These are phyloP conservation scores for Euproctis similis DNA, from an alignment of 2,888 invertebrate genomes.

Conservation along the genomic window DNA sequence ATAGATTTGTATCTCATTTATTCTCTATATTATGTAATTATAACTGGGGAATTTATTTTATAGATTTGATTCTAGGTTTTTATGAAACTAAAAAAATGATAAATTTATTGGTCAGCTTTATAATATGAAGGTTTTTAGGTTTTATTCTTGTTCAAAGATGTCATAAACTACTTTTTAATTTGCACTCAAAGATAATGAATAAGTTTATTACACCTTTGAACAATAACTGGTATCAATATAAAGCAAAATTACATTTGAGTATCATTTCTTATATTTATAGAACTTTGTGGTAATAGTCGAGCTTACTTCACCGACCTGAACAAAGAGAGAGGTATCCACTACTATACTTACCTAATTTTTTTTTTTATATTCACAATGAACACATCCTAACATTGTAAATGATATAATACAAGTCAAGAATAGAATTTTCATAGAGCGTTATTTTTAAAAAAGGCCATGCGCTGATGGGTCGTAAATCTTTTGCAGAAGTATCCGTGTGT, in stretches of 20 bases:
- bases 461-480: slow-evolving; percentile 85
- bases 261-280: slow-evolving; percentile 78
- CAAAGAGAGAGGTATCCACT: slow-evolving; percentile 74
- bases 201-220: slow-evolving; percentile 45
- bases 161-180: slow-evolving; percentile 12
- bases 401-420: slow-evolving; percentile 13
- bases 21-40: no score
- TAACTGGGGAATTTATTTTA: no score
- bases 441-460: slow-evolving; percentile 56
- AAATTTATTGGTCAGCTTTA: no score
- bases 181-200: background rate
- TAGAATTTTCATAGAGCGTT: slow-evolving; percentile 36
- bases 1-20: no score
- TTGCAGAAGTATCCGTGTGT: slow-evolving; percentile 85
- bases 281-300: slow-evolving; percentile 78
- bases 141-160: slow-evolving; percentile 19
- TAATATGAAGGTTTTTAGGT: no score
- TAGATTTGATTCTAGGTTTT: no score
- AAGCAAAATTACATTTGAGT: slow-evolving; percentile 72
- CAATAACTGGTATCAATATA: slow-evolving; percentile 36
- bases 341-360: slow-evolving; percentile 63
- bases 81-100: no score
- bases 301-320: slow-evolving; percentile 77
- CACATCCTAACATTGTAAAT: slow-evolving; percentile 31
- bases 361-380: slow-evolving; percentile 38